These are phyloP conservation scores for Trissonchulus latispiculum DNA, from an alignment of 2,888 invertebrate species.

Conservation along the genomic window DNA sequence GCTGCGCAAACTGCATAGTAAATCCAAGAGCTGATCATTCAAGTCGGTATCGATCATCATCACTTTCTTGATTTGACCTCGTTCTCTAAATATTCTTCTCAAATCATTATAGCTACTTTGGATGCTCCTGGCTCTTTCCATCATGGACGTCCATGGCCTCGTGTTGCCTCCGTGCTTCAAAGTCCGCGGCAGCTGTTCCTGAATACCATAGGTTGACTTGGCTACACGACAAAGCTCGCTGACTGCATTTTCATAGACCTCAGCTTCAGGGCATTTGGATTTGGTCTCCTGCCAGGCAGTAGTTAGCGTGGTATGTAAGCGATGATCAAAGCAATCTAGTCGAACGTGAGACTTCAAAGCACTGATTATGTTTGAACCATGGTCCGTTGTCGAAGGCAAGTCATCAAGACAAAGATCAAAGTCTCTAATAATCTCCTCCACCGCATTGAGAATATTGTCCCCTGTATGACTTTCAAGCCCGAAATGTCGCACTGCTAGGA, in stretches of 20 bases:
- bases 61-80: too few relatives aligned
- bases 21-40: too few relatives aligned
- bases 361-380: not conserved
- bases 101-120: too few relatives aligned
- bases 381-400: not conserved
- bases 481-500: not conserved
- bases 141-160: too few relatives aligned
- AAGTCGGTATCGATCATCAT: too few relatives aligned
- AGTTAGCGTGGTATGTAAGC: not conserved
- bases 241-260: not conserved
- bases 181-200: constrained; percentile 4
- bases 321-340: too few relatives aligned
- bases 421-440: not conserved
- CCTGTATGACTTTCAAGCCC: not conserved
- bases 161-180: too few relatives aligned
- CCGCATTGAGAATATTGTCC: not conserved
- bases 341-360: not conserved
- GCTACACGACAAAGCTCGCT: not conserved
- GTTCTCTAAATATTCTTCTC: too few relatives aligned
- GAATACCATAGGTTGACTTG: not conserved
- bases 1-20: too few relatives aligned
- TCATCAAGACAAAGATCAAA: not conserved
- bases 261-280: not conserved
- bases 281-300: not conserved
- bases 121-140: too few relatives aligned